Base-by-base conservation (phyloP, 2,113 vertebrate species). In the Ciconia boyciana region DNA sequence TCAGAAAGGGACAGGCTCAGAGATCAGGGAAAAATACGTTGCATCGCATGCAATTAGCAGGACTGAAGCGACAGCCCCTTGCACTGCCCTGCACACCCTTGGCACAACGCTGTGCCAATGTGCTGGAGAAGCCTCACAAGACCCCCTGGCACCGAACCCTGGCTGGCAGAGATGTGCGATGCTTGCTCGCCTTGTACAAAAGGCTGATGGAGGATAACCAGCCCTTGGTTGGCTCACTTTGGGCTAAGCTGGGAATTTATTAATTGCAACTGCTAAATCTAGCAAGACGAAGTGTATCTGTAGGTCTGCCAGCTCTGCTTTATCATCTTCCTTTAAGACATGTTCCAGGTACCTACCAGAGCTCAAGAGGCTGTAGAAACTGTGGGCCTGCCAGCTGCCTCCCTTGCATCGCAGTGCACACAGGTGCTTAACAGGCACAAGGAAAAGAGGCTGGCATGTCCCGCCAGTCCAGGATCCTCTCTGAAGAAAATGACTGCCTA, bases 21-120 rank as follows among this genome's bases (percentile, higher is more conserved):
- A 25, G 44, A 41, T 31, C 4, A 25, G 31, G 10, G 16, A 64
- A 24, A 31, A 65, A 36, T 0, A 7, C 12, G 11, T 11, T 16
- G 9, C 20, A 15, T 1, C 1, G 0, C 10, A 2, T 0, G 2
- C 13, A 12, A 5, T 16, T 26, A 51, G 65, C 29, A 29, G 24
- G 24, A 11, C 29, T 28, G 61, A 55, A 78, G 41, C 1, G 2
- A 34, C 13, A 64, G 74, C 39, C 31, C 46, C 46, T 19, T 26
- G 70, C 22, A 5, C 71, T 44, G 68, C 41, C 60, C 64, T n/a
- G 77, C 7, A 17, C 0, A 0, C 15, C 62, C 10, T 0, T 17
- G 28, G n/a, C 65, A 75, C 3, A 0, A 19, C 13, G 41, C 14
- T 62, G 34, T 31, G 43, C 43, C 64, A 22, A 1, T 0, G 16